Percentiles rank a stretch among this genome's conserved stretches.
Evolutionary conservation across 2,888 invertebrate species (phyloP).

Genomic region (Neoascia interrupta): DNA sequence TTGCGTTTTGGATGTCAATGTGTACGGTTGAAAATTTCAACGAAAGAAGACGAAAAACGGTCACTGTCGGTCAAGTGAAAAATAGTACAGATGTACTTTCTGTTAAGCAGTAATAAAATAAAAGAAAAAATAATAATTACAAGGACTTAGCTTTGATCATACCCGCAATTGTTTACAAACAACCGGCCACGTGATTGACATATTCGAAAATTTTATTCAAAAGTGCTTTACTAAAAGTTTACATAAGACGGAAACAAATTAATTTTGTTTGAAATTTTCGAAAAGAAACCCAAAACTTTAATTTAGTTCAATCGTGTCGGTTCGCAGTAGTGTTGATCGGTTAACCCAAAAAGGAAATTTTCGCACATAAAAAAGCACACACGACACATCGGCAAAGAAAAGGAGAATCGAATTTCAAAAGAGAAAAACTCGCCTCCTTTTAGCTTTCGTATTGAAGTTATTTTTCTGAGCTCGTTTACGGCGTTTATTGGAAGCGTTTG

Average conservation of each 20-base stretch:
- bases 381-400: slow-evolving; percentile 52
- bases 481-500: neutral
- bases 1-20: slow-evolving; percentile 80
- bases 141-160: slow-evolving; percentile 19
- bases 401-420: slow-evolving; percentile 78
- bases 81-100: neutral
- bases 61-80: neutral
- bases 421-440: slow-evolving; percentile 65
- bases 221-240: too few species aligned
- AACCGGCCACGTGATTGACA: slow-evolving; percentile 41
- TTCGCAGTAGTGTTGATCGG: slow-evolving; percentile 14
- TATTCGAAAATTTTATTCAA: slow-evolving; percentile 35
- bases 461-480: slow-evolving; percentile 25
- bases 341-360: slow-evolving; percentile 75
- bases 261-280: neutral
- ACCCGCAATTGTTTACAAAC: slow-evolving; percentile 52
- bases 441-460: slow-evolving; percentile 3
- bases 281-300: too few species aligned
- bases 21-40: slow-evolving; percentile 73
- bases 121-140: slow-evolving; percentile 3
- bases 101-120: neutral
- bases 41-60: slow-evolving; percentile 4
- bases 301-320: slow-evolving; percentile 18
- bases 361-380: slow-evolving; percentile 71
- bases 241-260: too few species aligned